A percentile compares a stretch with the other conserved stretches of the same genome.
These are phyloP conservation scores for Mesocricetus auratus DNA, from an alignment of 2,113 vertebrate genomes.

Conservation along the genomic window DNA sequence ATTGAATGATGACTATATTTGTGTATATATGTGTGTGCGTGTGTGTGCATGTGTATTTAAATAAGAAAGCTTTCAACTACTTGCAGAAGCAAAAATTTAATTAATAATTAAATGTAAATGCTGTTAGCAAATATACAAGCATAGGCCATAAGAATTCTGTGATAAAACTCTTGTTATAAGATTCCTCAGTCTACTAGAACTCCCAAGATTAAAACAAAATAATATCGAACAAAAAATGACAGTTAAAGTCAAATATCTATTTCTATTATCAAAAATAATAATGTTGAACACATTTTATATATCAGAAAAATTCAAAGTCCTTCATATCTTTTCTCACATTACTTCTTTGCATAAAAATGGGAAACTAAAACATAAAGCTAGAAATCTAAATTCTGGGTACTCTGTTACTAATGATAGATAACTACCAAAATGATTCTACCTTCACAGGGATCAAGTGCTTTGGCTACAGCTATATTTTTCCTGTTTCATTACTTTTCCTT, in stretches of 20 bases:
- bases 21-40: neutral
- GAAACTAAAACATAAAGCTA: neutral
- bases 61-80: neutral
- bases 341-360: neutral
- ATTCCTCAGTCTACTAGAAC: neutral
- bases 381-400: neutral
- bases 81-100: neutral
- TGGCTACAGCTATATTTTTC: neutral
- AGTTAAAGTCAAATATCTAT: neutral
- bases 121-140: neutral
- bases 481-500: slow-evolving; percentile 40
- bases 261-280: neutral
- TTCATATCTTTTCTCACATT: neutral
- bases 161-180: neutral
- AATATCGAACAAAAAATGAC: neutral
- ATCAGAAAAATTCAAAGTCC: neutral
- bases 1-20: neutral
- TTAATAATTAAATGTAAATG: slow-evolving; percentile 23
- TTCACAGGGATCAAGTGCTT: neutral
- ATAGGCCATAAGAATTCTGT: neutral
- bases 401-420: neutral
- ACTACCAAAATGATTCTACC: neutral
- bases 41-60: neutral
- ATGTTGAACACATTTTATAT: neutral
- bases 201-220: neutral